Conservation (phyloP, 2,888 invertebrate genomes). For the Opisthograptis luteolata region DNA sequence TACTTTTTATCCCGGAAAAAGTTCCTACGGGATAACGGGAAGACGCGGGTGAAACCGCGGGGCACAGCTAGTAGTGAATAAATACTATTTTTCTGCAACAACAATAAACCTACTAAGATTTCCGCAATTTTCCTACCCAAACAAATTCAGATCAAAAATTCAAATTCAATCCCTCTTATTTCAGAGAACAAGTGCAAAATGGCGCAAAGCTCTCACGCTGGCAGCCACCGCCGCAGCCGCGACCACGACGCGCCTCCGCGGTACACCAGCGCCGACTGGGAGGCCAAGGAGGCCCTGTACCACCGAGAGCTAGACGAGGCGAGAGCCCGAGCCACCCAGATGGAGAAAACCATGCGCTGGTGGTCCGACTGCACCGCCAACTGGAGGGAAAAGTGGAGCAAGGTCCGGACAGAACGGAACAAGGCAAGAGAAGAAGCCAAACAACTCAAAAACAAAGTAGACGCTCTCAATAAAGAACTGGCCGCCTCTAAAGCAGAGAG, state of each 20-base stretch:
- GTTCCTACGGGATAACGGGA: too few species aligned
- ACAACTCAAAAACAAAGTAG: constrained; percentile 91
- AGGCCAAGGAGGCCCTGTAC: constrained; percentile 88
- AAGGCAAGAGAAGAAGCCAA: constrained; percentile 96
- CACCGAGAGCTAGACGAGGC: constrained; percentile 96
- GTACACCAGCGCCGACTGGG: constrained; percentile 90
- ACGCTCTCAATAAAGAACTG: constrained; percentile 90
- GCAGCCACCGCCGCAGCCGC: constrained; percentile 85
- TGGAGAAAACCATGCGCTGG: constrained; percentile 99
- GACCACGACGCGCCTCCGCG: constrained; percentile 87
- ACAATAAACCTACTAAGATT: too few species aligned
- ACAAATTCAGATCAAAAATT: too few species aligned
- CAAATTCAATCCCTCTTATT: constrained; percentile 30
- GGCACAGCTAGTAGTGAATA: too few species aligned
- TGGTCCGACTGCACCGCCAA: constrained; percentile 99
- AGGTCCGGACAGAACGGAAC: constrained; percentile 95
- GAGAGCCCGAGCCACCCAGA: constrained; percentile 96
- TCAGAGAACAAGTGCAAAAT: constrained; percentile 57
- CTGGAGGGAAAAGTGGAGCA: constrained; percentile 98
- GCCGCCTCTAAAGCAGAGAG: constrained; percentile 90
- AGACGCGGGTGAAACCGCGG: too few species aligned
- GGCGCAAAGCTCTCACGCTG: constrained; percentile 88
- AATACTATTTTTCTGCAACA: too few species aligned
- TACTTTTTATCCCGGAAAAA: too few species aligned
- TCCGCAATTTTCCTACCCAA: too few species aligned